Evolutionary conservation across 2,113 vertebrate species (phyloP).

Genomic region (Electrona antarctica): DNA sequence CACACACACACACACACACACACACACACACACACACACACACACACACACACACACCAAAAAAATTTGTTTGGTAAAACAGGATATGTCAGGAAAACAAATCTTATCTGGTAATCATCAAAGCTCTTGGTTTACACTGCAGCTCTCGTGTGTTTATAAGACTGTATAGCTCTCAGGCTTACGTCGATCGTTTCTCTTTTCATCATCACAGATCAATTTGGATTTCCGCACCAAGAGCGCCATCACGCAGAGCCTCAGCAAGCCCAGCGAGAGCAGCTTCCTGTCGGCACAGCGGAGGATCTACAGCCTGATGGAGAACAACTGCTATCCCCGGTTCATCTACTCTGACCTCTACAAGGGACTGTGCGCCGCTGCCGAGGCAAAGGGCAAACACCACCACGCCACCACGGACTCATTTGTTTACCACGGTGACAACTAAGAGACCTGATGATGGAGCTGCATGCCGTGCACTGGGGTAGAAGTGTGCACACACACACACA

Average conservation of each 20-base stretch:
- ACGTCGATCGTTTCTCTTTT: constrained; percentile 16
- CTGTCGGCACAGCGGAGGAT: constrained; percentile 83
- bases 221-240: constrained; percentile 87
- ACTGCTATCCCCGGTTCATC: constrained; percentile 89
- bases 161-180: not conserved
- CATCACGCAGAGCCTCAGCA: constrained; percentile 80
- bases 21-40: too few relatives aligned
- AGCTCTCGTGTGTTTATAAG: too few relatives aligned
- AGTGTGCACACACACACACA: constrained; percentile 6
- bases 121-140: too few relatives aligned
- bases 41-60: too few relatives aligned
- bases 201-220: constrained; percentile 84
- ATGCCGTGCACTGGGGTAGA: constrained; percentile 6
- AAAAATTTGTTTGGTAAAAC: too few relatives aligned
- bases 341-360: constrained; percentile 87
- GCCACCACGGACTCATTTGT: constrained; percentile 40
- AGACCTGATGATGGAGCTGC: constrained; percentile 13
- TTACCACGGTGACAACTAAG: constrained; percentile 38
- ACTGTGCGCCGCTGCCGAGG: constrained; percentile 44
- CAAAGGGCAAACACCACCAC: constrained; percentile 12
- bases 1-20: too few relatives aligned
- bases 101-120: not conserved
- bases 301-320: constrained; percentile 91
- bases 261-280: constrained; percentile 81
- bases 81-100: not conserved